phyloP scores from a whole-genome alignment of 2,797 vertebrate species.

The Craterocephalus amniculus region DNA sequence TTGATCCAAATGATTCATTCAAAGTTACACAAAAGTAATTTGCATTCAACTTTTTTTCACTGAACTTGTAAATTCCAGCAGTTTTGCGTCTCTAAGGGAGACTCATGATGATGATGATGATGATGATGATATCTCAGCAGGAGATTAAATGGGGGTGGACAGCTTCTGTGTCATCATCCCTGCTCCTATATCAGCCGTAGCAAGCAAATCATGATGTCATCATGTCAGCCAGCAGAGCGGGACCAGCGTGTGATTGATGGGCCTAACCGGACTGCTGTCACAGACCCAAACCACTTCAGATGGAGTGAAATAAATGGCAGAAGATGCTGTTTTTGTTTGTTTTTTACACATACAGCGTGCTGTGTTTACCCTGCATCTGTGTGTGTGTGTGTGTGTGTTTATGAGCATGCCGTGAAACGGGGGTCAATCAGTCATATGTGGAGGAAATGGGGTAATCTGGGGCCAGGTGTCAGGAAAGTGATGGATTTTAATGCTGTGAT shows the following conservation, averaged over 20 bases:
- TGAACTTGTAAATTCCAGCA: constrained; percentile 18
- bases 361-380: neutral
- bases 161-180: constrained; percentile 64
- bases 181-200: constrained; percentile 53
- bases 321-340: neutral
- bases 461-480: constrained; percentile 80
- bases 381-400: constrained; percentile 46
- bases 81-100: neutral
- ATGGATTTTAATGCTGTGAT: constrained; percentile 84
- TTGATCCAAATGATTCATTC: constrained; percentile 20
- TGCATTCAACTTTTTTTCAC: neutral
- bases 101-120: neutral
- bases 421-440: constrained; percentile 80
- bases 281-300: constrained; percentile 45
- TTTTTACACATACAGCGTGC: neutral
- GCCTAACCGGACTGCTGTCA: constrained; percentile 22
- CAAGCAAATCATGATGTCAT: constrained; percentile 64
- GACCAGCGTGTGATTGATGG: constrained; percentile 47
- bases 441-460: constrained; percentile 82
- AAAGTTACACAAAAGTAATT: neutral
- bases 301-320: constrained; percentile 2
- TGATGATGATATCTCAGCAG: constrained; percentile 56
- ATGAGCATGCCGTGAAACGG: constrained; percentile 66
- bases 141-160: constrained; percentile 64
- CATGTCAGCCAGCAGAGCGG: constrained; percentile 56